Base-by-base conservation (phyloP, 2,888 invertebrate species). In the Xanthorhoe spadicearia region DNA sequence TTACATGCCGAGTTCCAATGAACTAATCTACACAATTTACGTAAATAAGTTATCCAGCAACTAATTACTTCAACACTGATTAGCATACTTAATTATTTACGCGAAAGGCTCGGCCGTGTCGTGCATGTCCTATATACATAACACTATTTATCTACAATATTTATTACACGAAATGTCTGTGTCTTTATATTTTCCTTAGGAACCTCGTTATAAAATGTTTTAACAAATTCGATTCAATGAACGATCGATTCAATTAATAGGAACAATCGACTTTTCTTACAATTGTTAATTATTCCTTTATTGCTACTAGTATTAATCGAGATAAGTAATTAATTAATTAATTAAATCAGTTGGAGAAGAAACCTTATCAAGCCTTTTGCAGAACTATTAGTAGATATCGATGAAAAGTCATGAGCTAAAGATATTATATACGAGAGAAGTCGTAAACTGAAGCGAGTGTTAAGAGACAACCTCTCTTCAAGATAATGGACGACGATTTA, bases 401-500 rank as follows among this genome's bases (percentile, higher is more conserved):
- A 32, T 32, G 7, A 43, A 43, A 43, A 43, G 43, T 43, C 7
- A n/a, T n/a, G 13, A 43, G 43, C 43, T 13, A 43, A 43, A 1
- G n/a, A 28, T 17, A 0, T 54, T 3, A 23, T 3, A 23, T 23
- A 19, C 18, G 28, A n/a, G 32, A 0, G 15, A 49, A 61, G 49
- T 35, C 50, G 38, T 2, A 17, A 2, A 15, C 23, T 56, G 9
- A 7, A 46, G 38, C 51, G 38, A 61, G 49, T 17, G 8, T 35
- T 5, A 49, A 6, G 28, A 23, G 58, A 35, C 65, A 66, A 60
- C 57, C 57, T 48, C 64, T 52, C 78, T 74, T 76, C 61, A 70
- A 80, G 72, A 73, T 75, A 76, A 82, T 79, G 79, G 78, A 74
- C 76, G 76, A 76, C 81, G 76, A 83, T 85, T 84, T 82, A 82